Evolutionary conservation across 1,140 invertebrate genomes (phyloP), one percentile per base, ranked within the genome.

Genomic region (Temnothorax curvispinosus): DNA sequence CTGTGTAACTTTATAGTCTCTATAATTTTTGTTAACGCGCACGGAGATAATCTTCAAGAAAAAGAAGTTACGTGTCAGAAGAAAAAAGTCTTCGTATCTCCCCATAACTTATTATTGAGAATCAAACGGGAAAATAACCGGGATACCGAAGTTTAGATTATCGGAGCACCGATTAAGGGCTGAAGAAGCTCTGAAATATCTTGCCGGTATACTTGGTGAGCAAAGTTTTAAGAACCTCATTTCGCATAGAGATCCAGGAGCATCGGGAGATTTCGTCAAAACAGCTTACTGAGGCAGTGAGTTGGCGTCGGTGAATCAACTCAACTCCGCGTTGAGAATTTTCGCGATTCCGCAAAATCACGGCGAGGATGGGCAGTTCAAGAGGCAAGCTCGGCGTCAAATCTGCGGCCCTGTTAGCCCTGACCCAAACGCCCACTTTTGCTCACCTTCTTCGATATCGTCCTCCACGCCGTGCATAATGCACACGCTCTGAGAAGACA

Each of bases 341-440:
- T 15, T 52, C 18, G 47, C 47, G 11, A 9, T 18, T n/a, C 3
- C 32, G 47, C 47, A 9, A 21, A 65, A 65, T 65, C 35, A 18
- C 13, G 2, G 15, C 27, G 7, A 41, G 21, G 27, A 15, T 3
- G 38, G 3, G 11, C 60, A 13, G 9, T 41, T 41, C 58, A 38
- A 47, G 1, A 60, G n/a, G n/a, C 52, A 4, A 35, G 13, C 18
- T 6, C 9, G 54, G 0, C 56, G 56, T 62, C 60, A 62, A 62
- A 58, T 38, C 72, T 81, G 80, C 82, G 87, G 82, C 87, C 81
- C 87, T 88, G 87, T 80, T 6, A 80, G 64, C 87, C 87, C 13
- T 88, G 87, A 88, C 87, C 87, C 74, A 65, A 78, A 78, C 87
- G 82, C 82, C 81, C 82, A 85, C 87, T 78, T 82, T 80, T 67